Conservation (phyloP, 2,888 invertebrate species). For the Epistrophe eligans region DNA sequence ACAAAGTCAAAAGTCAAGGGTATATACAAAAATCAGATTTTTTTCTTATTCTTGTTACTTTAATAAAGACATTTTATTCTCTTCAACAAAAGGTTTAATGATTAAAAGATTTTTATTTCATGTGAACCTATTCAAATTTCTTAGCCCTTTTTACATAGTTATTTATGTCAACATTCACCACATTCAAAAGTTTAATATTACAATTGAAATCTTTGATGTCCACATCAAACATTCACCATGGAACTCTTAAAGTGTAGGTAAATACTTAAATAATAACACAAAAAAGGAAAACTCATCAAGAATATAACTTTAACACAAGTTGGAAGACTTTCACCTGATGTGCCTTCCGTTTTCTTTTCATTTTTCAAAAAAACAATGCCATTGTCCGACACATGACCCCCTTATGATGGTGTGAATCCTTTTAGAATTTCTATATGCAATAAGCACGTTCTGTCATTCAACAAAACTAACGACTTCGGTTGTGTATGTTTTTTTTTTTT, state of each 20-base stretch:
- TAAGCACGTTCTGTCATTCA: slow-evolving; percentile 53
- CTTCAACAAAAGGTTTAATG: too few relatives aligned
- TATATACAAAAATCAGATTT: too few relatives aligned
- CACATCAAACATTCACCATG: too few relatives aligned
- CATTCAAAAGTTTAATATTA: too few relatives aligned
- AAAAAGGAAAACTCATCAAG: not conserved
- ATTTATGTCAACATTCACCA: too few relatives aligned
- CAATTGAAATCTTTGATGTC: too few relatives aligned
- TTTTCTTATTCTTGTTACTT: too few relatives aligned
- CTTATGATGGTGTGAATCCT: slow-evolving; percentile 22
- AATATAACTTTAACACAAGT: not conserved
- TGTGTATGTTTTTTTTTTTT: slow-evolving; percentile 22
- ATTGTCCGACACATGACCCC: slow-evolving; percentile 56
- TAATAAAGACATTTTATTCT: too few relatives aligned
- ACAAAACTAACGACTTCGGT: slow-evolving; percentile 29
- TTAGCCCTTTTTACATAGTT: too few relatives aligned
- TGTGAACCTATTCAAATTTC: too few relatives aligned
- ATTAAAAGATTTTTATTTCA: too few relatives aligned
- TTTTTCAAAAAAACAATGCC: slow-evolving; percentile 35
- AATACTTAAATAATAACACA: not conserved
- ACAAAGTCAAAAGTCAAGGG: too few relatives aligned
- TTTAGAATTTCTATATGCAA: slow-evolving; percentile 1
- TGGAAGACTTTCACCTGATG: slow-evolving; percentile 8
- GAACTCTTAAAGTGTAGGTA: not conserved
- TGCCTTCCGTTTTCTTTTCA: not conserved